Base-by-base conservation (phyloP, 2,797 vertebrate species). In the Danio jaintianensis region DNA sequence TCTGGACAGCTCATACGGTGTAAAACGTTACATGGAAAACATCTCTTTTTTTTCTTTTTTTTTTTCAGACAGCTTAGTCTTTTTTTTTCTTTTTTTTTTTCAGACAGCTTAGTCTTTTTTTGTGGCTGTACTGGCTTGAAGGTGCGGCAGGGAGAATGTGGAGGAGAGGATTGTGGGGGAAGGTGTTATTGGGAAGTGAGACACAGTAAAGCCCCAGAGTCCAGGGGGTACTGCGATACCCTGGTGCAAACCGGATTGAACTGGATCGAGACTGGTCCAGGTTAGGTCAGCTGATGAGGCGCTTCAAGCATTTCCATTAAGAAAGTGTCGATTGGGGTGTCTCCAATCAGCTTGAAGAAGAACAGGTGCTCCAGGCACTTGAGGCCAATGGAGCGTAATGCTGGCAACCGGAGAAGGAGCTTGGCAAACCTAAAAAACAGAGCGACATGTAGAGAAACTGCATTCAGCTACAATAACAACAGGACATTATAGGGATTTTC, bases 251-350 rank as follows among this genome's bases (percentile, higher is more conserved):
- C 87, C 79, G 56, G 79, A 83, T 79, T 38, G 58, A 48, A 47
- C 61, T 70, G 67, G 81, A 83, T 89, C 87, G 70, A 58, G 83
- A 85, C 69, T 3, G 75, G 82, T 81, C 83, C 69, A 48, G 52
- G 83, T 88, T 94, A 95, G 85, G 96, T 95, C 83, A 96, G 92
- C 91, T 96, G 96, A 90, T 96, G 96, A 48, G 96, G 96, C 5
- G 96, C 96, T 91, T 96, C 96, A 0, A 96, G 93, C 96, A 98
- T 97, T 92, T 97, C 96, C 96, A 97, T 97, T 82, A 98, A 94
- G 90, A 97, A 97, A 86, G 96, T 97, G 93, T 97, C 96, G 1
- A 97, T 97, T 82, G 96, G 96, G 42, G 96, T 98, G 91, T 98
- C 96, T 0, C 96, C 96, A 4, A 98, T 98, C 85, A 98, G 95